Base-by-base conservation (phyloP, 1,140 invertebrate genomes). In the Bombyx mandarina region DNA sequence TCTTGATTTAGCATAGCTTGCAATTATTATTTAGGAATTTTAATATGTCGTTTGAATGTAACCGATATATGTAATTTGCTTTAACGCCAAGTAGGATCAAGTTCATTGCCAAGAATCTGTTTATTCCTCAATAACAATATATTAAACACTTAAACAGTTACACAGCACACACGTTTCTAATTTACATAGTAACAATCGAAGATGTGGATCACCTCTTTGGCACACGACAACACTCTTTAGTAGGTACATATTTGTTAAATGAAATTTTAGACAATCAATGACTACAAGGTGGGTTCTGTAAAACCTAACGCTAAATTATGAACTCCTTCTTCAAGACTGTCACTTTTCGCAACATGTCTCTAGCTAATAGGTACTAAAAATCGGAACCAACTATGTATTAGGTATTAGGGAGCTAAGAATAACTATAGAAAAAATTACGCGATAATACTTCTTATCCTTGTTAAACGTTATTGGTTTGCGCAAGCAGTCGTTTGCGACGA, bases 101-200 rank as follows among this genome's bases (percentile, higher is more conserved):
- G 75, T 79, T 80, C 75, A 77, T 71, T 83, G 78, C 78, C 80
- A 83, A 83, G 75, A 77, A 71, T 77, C 71, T 69, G 74, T 64
- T 73, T 69, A 57, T 68, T 54, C 58, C 58, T 60, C 64, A 65
- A 68, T 65, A 64, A 69, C 54, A 67, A 54, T 63, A 62, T 65
- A 67, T 66, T 70, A 71, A 18, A 54, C 53, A 43, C 18, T 12
- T 22, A 42, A 10, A 42, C 49, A 52, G 45, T 47, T 62, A 54
- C 73, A 71, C 75, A 51, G 57, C 56, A 58, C 69, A 60, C 58
- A 35, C 26, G 49, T 60, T 46, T 45, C 7, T 53, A 52, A 49
- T 49, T 56, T 47, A n/a, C 12, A 50, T 43, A 35, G 26, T 35
- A 35, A 35, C 26, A 5, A 35, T 35, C 26, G 2, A 35, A 35